These are phyloP conservation scores for Halichoerus grypus DNA, from an alignment of 2,113 vertebrate genomes.

Conservation along the genomic window DNA sequence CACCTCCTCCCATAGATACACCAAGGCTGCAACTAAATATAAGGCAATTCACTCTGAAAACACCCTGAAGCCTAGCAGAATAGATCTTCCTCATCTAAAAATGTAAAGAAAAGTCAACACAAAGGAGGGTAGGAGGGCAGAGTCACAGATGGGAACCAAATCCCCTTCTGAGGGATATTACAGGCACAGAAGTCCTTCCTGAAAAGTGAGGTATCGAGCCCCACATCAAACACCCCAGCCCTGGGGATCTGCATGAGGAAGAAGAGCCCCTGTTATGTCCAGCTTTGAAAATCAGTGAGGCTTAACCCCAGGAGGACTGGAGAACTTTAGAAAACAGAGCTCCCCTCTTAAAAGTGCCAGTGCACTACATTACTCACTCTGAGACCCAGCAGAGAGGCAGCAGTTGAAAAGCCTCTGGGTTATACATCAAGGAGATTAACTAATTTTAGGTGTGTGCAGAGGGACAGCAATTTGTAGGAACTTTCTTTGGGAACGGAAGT, in stretches of 20 bases:
- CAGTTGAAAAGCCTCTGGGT: background rate
- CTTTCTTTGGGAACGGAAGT: background rate
- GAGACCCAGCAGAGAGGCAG: background rate
- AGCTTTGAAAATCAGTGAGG: background rate
- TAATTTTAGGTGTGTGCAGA: background rate
- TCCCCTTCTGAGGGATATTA: background rate
- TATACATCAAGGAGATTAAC: background rate
- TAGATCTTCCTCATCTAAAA: background rate
- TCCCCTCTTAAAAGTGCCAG: background rate
- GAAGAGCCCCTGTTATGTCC: background rate
- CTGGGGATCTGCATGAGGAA: background rate
- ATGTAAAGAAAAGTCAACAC: background rate
- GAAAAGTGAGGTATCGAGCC: background rate
- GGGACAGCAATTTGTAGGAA: background rate
- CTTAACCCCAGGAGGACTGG: background rate
- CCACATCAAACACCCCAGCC: background rate
- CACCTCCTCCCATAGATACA: background rate
- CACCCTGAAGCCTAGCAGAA: background rate
- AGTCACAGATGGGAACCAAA: background rate
- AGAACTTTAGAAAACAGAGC: background rate
- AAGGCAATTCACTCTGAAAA: background rate
- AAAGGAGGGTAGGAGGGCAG: background rate
- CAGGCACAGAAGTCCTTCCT: background rate
- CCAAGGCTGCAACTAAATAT: background rate
- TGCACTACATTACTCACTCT: background rate